Percentiles rank a stretch among this genome's conserved stretches.
These are phyloP conservation scores for Penaeus vannamei DNA, from an alignment of 1,140 invertebrate genomes.

Conservation along the genomic window DNA sequence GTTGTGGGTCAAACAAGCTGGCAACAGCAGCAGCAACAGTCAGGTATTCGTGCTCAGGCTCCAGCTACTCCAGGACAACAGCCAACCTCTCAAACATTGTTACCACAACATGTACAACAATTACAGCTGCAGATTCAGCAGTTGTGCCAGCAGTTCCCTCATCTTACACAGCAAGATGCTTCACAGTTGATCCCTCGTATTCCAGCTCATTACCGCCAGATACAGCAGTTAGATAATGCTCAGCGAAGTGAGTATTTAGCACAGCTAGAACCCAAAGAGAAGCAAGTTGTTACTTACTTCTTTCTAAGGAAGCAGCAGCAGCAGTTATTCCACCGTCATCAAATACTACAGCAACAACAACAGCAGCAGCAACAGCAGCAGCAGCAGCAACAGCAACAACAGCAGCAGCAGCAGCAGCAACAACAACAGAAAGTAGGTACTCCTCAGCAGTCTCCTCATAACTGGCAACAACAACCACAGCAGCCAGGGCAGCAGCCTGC, in stretches of 20 bases:
- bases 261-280: constrained; percentile 70
- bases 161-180: constrained; percentile 71
- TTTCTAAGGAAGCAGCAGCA: constrained; percentile 74
- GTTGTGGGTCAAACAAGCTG: constrained; percentile 46
- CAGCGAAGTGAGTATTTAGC: constrained; percentile 75
- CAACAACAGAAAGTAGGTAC: constrained; percentile 71
- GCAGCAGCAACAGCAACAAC: constrained; percentile 66
- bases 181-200: constrained; percentile 70
- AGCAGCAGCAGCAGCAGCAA: constrained; percentile 65
- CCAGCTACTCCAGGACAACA: constrained; percentile 77
- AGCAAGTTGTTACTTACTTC: constrained; percentile 69
- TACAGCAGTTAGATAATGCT: constrained; percentile 68
- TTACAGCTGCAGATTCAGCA: constrained; percentile 77
- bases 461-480: constrained; percentile 68
- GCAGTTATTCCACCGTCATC: constrained; percentile 71
- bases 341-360: constrained; percentile 49
- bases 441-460: constrained; percentile 70
- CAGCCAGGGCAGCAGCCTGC: constrained; percentile 62
- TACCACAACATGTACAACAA: constrained; percentile 64
- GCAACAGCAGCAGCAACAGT: constrained; percentile 63
- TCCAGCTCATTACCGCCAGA: constrained; percentile 63
- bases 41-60: constrained; percentile 75
- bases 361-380: constrained; percentile 68
- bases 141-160: constrained; percentile 70
- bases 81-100: constrained; percentile 41